These are phyloP conservation scores for Netelia virgata DNA, from an alignment of 2,888 invertebrate species.

Conservation along the genomic window DNA sequence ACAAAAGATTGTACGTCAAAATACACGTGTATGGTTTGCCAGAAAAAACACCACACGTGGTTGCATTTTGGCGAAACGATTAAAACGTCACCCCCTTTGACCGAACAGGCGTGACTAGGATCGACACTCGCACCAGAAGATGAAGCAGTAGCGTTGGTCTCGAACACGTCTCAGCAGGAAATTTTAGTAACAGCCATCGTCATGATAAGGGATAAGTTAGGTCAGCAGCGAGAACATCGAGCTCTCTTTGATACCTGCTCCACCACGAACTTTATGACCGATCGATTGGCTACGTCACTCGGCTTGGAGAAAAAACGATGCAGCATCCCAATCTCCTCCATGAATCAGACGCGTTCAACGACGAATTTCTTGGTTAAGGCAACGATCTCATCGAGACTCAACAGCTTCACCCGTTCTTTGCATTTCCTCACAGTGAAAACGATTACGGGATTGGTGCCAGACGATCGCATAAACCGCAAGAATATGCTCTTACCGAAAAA, in stretches of 20 bases:
- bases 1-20: neutral
- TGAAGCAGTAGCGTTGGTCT: neutral
- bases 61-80: neutral
- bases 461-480: constrained; percentile 19
- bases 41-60: constrained; percentile 30
- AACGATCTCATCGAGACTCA: neutral
- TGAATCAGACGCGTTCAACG: neutral
- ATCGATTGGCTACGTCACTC: neutral
- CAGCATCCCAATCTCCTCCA: neutral
- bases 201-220: neutral
- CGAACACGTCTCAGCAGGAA: neutral
- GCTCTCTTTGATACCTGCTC: neutral
- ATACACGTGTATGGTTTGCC: constrained; percentile 2
- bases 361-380: neutral
- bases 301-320: neutral
- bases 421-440: neutral
- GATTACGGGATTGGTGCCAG: constrained; percentile 40
- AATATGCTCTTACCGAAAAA: constrained; percentile 49
- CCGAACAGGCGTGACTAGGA: neutral
- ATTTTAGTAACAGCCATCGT: neutral
- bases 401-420: no score
- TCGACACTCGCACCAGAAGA: neutral
- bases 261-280: neutral
- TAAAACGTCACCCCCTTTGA: neutral
- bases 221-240: neutral